Evolutionary conservation across 2,797 vertebrate species (phyloP).

Genomic region (Siniperca scherzeri): DNA sequence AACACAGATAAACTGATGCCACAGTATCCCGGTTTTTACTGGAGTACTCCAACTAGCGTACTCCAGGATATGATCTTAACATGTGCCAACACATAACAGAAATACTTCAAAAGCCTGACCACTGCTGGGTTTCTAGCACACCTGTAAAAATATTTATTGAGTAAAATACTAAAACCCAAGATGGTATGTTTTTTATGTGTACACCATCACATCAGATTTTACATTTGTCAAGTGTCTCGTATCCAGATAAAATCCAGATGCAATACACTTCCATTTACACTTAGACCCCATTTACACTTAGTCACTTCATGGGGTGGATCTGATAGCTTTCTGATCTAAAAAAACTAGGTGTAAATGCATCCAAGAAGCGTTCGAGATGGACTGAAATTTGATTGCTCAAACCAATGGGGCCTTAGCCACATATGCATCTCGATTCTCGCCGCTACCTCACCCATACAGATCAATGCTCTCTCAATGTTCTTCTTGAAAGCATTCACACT

Average conservation of each 20-base stretch:
- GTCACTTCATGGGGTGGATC: neutral
- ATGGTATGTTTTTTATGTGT: neutral
- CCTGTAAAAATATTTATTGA: neutral
- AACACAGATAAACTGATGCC: neutral
- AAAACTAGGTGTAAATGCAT: neutral
- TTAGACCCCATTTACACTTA: neutral
- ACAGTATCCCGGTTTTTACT: neutral
- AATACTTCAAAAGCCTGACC: neutral
- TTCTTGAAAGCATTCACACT: no score
- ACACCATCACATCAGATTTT: neutral
- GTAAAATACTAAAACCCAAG: neutral
- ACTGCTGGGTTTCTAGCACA: neutral
- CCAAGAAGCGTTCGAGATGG: neutral
- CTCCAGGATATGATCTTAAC: neutral
- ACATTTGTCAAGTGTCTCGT: neutral
- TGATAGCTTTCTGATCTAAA: neutral
- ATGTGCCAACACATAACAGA: neutral
- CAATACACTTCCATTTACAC: neutral
- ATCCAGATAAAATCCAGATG: no score
- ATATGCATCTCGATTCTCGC: neutral
- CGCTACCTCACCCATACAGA: neutral
- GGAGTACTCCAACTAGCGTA: neutral
- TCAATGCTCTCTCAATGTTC: no score
- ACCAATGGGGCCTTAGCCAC: neutral
- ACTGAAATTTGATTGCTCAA: neutral